Base-by-base conservation (phyloP, 2,797 vertebrate genomes). In the Benthosema pterotum region DNA sequence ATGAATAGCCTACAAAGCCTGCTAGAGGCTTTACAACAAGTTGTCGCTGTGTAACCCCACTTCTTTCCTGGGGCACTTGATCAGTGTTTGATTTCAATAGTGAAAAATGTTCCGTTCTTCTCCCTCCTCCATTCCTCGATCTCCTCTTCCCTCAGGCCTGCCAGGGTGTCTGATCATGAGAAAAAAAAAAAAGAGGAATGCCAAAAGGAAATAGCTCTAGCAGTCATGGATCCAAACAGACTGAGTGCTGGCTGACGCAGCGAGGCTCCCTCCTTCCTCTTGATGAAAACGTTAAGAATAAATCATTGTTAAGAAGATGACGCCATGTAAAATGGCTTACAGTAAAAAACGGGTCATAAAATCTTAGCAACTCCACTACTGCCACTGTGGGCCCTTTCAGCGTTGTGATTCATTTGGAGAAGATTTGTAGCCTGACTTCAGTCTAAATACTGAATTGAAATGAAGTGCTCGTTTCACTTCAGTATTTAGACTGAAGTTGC, bases 171-270 rank as follows among this genome's bases (percentile, higher is more conserved):
- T 78, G 72, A 15, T 85, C 78, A 79, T 76, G 50, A 85, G 71
- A 74, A 60, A 59, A 79, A 68, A 70, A 59, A 25, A 25, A 25
- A 25, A 25, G 32, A 70, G 28, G 56, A 48, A 46, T 65, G 81
- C 85, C 82, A 85, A 80, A 67, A 83, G 82, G 79, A 89, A 90
- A 88, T 82, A 82, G 65, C 56, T 83, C 63, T 43, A 58, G 67
- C 69, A 69, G 65, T 51, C 54, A 4, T 66, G 52, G 55, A 61
- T 83, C 79, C 80, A 83, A 73, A 80, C 42, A 55, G 59, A 65
- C 65, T 47, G 16, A 63, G 61, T 74, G 65, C 58, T 56, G 63
- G 64, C 6, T 56, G 63, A 62, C 6, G 32, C 67, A 67, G 14
- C 1, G 15, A 78, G 64, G 42, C 60, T 67, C 45, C 9, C 22